Conservation (phyloP, 2,797 vertebrate genomes). For the Siniperca scherzeri region DNA sequence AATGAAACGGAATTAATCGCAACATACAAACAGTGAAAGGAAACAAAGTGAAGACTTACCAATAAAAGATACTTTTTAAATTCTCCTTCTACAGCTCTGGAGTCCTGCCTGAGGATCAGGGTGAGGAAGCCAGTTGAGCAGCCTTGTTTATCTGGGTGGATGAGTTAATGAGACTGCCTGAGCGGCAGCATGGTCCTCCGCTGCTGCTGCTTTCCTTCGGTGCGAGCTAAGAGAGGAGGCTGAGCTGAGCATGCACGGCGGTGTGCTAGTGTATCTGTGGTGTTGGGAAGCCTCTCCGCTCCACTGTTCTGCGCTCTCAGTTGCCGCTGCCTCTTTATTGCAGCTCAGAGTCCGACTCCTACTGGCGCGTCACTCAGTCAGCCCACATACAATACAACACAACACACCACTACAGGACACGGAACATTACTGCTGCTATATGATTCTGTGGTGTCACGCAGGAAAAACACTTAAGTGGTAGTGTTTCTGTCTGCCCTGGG, state of each 20-base stretch:
- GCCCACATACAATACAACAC: constrained; percentile 65
- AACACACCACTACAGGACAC: neutral
- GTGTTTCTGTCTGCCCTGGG: too few species aligned
- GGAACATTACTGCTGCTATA: neutral
- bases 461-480: neutral
- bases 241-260: constrained; percentile 21
- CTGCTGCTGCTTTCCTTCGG: constrained; percentile 43
- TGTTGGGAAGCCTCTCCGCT: constrained; percentile 78
- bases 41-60: constrained; percentile 47
- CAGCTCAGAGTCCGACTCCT: constrained; percentile 83
- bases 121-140: neutral
- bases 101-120: constrained; percentile 7
- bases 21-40: too few species aligned
- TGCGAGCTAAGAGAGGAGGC: neutral
- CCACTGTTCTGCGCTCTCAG: constrained; percentile 85
- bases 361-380: constrained; percentile 83
- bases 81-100: neutral
- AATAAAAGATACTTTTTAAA: neutral
- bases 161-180: constrained; percentile 40
- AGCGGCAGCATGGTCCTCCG: constrained; percentile 66
- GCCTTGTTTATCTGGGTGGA: neutral
- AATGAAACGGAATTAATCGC: too few species aligned
- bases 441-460: neutral
- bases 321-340: constrained; percentile 93
- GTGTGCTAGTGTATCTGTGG: constrained; percentile 22